These are phyloP conservation scores for Leptinotarsa texana DNA, from an alignment of 1,140 invertebrate genomes.

Conservation along the genomic window DNA sequence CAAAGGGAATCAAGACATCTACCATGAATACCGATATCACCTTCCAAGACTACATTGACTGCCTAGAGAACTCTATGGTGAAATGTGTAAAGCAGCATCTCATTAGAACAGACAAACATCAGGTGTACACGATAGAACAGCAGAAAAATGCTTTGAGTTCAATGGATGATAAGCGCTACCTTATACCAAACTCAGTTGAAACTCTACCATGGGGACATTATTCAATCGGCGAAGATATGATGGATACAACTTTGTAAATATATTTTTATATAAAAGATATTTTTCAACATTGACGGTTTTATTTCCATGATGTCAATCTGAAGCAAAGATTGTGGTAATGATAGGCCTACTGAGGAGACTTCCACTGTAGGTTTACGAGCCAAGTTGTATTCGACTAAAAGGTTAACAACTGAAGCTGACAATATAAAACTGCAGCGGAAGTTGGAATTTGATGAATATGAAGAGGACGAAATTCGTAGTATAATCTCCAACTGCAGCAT, in stretches of 20 bases:
- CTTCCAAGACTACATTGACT: slow-evolving; percentile 40
- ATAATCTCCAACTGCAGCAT: not conserved
- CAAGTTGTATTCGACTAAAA: slow-evolving; percentile 54
- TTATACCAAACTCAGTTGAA: not conserved
- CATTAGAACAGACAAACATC: slow-evolving; percentile 29
- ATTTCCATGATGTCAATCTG: too few relatives aligned
- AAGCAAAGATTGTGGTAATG: too few relatives aligned
- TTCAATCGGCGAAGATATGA: not conserved
- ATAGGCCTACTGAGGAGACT: too few relatives aligned
- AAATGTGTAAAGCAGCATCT: slow-evolving; percentile 29
- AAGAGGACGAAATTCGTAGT: slow-evolving; percentile 7
- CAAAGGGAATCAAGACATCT: slow-evolving; percentile 45
- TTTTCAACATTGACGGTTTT: too few relatives aligned
- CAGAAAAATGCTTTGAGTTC: slow-evolving; percentile 36
- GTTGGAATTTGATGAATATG: slow-evolving; percentile 30
- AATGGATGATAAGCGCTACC: slow-evolving; percentile 28
- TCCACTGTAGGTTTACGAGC: slow-evolving; percentile 50
- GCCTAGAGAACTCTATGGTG: slow-evolving; percentile 24
- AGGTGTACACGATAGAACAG: slow-evolving; percentile 36
- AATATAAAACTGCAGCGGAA: slow-evolving; percentile 14
- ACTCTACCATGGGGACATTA: slow-evolving; percentile 34
- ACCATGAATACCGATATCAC: slow-evolving; percentile 39
- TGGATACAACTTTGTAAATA: too few relatives aligned
- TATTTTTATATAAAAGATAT: too few relatives aligned
- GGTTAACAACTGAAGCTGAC: slow-evolving; percentile 21